Conservation (phyloP, 2,113 vertebrate genomes). For the Platycercus adscitus region DNA sequence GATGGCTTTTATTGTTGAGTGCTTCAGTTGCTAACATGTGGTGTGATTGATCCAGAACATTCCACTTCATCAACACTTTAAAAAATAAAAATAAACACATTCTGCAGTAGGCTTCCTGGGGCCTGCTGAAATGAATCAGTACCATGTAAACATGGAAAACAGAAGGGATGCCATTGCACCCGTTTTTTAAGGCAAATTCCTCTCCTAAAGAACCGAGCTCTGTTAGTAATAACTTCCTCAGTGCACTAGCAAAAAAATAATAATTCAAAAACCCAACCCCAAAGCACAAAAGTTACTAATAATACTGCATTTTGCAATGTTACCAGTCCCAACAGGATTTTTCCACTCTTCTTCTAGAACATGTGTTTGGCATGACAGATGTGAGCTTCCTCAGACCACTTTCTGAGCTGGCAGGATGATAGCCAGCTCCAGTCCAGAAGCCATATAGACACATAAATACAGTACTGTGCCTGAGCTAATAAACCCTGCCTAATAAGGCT, state of each 20-base stretch:
- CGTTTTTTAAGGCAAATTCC: neutral
- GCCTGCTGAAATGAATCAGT: conserved; percentile 39
- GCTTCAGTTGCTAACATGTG: conserved; percentile 32
- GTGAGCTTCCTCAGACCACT: conserved; percentile 2
- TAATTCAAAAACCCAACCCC: neutral
- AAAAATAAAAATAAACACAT: conserved; percentile 51
- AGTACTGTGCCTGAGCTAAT: conserved; percentile 21
- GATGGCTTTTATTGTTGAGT: conserved; percentile 19
- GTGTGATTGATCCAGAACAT: conserved; percentile 20
- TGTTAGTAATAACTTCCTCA: conserved; percentile 14
- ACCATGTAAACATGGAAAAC: conserved; percentile 37
- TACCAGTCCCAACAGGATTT: conserved; percentile 42
- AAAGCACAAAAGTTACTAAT: conserved; percentile 4
- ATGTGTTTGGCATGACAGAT: conserved; percentile 42
- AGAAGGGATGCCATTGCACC: neutral
- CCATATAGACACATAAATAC: conserved; percentile 21
- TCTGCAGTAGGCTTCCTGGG: conserved; percentile 17
- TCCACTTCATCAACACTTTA: conserved; percentile 13
- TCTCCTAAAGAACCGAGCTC: neutral
- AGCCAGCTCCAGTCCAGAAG: conserved; percentile 29
- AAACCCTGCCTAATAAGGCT: conserved; percentile 17
- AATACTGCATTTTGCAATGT: conserved; percentile 25
- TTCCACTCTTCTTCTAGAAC: conserved; percentile 40
- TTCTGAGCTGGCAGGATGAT: neutral
- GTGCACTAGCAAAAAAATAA: neutral